Percentiles rank a stretch among this genome's conserved stretches.
Evolutionary conservation across 2,888 invertebrate genomes (phyloP).

Genomic region (Parascotia fuliginaria): DNA sequence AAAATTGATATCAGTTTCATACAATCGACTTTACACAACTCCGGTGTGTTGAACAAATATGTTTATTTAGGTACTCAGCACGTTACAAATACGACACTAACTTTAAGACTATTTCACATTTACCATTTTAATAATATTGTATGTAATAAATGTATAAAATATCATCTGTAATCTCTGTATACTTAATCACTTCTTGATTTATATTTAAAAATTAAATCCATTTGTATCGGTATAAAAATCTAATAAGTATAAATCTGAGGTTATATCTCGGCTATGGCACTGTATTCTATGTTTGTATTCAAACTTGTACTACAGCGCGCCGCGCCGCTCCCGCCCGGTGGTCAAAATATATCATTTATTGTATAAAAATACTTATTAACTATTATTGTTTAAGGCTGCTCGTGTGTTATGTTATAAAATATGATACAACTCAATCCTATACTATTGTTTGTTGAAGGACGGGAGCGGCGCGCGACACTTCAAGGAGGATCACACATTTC

Average conservation of each 20-base stretch:
- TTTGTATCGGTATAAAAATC: constrained; percentile 86
- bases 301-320: constrained; percentile 71
- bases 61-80: constrained; percentile 63
- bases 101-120: constrained; percentile 83
- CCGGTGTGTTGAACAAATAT: constrained; percentile 43
- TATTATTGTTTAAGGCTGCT: constrained; percentile 83
- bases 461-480: constrained; percentile 61
- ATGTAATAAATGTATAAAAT: constrained; percentile 86
- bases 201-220: constrained; percentile 86
- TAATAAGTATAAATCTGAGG: constrained; percentile 85
- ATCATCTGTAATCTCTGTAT: constrained; percentile 86
- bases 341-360: constrained; percentile 63
- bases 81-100: constrained; percentile 73
- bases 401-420: constrained; percentile 56
- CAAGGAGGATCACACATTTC: constrained; percentile 72
- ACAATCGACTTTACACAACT: constrained; percentile 52
- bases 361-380: constrained; percentile 84
- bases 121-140: constrained; percentile 82
- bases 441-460: constrained; percentile 55
- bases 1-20: constrained; percentile 45
- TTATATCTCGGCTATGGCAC: constrained; percentile 83
- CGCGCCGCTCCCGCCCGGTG: constrained; percentile 59
- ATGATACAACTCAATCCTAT: constrained; percentile 66
- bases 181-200: constrained; percentile 84
- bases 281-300: constrained; percentile 76